Evolutionary conservation across 2,113 vertebrate genomes (phyloP).

Genomic region (Pygoscelis antarcticus): DNA sequence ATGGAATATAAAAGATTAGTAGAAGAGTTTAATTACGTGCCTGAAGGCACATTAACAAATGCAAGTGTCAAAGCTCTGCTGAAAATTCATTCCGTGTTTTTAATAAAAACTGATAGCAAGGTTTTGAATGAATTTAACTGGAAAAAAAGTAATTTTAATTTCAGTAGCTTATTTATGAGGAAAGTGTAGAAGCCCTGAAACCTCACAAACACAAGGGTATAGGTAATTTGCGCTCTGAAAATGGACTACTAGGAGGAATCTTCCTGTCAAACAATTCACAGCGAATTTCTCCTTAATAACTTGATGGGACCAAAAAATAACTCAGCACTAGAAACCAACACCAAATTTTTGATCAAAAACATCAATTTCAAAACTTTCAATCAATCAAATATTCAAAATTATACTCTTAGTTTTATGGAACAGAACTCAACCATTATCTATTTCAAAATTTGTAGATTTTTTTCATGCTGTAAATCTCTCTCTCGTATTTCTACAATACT

Average conservation of each 20-base stretch:
- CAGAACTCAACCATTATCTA: neutral
- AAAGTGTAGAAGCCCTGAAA: constrained; percentile 22
- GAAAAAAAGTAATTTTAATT: constrained; percentile 78
- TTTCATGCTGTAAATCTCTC: neutral
- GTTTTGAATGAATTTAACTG: constrained; percentile 76
- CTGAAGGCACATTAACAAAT: constrained; percentile 86
- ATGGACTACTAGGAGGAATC: neutral
- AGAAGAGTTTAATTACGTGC: constrained; percentile 76
- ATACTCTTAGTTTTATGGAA: neutral
- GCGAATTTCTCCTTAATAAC: neutral
- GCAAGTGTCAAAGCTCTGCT: constrained; percentile 77
- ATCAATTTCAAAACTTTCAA: neutral
- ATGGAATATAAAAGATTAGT: constrained; percentile 80
- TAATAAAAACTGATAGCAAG: constrained; percentile 78
- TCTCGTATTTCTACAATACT: neutral
- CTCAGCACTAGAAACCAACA: neutral
- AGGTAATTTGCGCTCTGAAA: constrained; percentile 55
- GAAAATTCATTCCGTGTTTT: constrained; percentile 82
- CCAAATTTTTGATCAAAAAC: neutral
- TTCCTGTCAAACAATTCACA: neutral
- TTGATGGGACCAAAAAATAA: neutral
- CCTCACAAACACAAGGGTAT: constrained; percentile 33
- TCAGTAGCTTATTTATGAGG: constrained; percentile 49
- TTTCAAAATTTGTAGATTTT: neutral
- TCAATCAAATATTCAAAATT: neutral